Conservation (phyloP, 2,113 vertebrate genomes). For the Sciurus niger region DNA sequence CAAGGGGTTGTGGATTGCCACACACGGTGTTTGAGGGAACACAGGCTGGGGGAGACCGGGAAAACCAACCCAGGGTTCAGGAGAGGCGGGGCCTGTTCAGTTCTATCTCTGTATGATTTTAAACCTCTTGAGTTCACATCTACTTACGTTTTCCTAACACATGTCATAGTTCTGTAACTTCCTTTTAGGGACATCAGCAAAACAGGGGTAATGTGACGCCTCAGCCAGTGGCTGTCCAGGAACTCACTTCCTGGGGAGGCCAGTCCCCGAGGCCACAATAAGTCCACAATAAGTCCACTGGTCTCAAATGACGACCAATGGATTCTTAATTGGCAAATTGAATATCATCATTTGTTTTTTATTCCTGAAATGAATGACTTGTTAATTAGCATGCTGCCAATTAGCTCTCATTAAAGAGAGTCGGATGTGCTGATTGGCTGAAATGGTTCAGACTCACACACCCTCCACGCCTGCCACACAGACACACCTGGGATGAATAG, state of each 20-base stretch:
- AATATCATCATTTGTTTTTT: constrained; percentile 34
- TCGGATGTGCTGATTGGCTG: constrained; percentile 3
- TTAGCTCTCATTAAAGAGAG: constrained; percentile 54
- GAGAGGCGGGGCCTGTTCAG: not conserved
- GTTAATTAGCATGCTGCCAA: constrained; percentile 45
- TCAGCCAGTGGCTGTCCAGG: not conserved
- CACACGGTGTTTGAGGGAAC: not conserved
- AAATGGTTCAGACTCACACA: not conserved
- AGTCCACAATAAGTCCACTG: not conserved
- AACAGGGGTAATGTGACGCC: accelerated
- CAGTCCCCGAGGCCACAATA: not conserved
- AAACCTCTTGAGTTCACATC: not conserved
- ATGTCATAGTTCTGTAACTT: not conserved
- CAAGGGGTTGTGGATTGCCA: not conserved
- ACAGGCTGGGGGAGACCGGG: not conserved
- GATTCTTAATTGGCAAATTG: not conserved
- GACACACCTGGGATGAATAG: not conserved
- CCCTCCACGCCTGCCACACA: too few species aligned
- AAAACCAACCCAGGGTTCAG: not conserved
- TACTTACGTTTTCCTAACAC: not conserved
- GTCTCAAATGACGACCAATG: not conserved
- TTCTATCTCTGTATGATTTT: not conserved
- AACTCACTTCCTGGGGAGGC: not conserved
- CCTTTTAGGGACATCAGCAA: not conserved
- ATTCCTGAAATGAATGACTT: constrained; percentile 50